Conservation (phyloP, 2,888 invertebrate genomes). For the Lasioglossum oenotherae region DNA sequence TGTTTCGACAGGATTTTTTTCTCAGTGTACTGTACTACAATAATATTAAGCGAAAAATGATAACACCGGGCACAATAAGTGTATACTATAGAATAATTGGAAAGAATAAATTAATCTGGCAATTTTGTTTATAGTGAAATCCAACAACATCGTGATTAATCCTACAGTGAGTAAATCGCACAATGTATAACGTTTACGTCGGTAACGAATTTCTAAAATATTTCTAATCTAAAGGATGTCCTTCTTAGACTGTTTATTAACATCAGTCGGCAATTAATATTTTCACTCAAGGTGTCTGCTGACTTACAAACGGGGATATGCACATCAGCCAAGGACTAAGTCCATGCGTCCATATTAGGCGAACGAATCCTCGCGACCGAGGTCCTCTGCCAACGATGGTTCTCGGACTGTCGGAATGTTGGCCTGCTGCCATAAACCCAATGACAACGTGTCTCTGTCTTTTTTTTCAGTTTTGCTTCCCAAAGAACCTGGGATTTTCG, state of each 20-base stretch:
- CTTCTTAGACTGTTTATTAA: neutral
- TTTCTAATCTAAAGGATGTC: too few species aligned
- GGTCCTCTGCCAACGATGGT: neutral
- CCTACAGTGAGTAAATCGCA: neutral
- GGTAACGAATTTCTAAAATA: too few species aligned
- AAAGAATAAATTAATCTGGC: too few species aligned
- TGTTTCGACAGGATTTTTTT: too few species aligned
- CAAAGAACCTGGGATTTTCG: neutral
- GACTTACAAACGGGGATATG: neutral
- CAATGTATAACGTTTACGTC: too few species aligned
- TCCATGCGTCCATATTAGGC: conserved; percentile 67
- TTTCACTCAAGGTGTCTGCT: conserved; percentile 43
- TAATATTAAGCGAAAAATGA: neutral
- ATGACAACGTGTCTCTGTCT: neutral
- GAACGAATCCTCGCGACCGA: conserved; percentile 27
- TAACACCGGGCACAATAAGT: neutral
- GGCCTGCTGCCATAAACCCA: neutral
- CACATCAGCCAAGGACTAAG: conserved; percentile 7
- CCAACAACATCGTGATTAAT: neutral
- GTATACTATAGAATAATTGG: too few species aligned
- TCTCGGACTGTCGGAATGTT: neutral
- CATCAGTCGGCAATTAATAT: neutral
- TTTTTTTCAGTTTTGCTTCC: neutral
- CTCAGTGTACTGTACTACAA: too few species aligned
- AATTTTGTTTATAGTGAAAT: neutral